Base-by-base conservation (phyloP, 2,888 invertebrate genomes). In the Drosophila nr. perissopoda region DNA sequence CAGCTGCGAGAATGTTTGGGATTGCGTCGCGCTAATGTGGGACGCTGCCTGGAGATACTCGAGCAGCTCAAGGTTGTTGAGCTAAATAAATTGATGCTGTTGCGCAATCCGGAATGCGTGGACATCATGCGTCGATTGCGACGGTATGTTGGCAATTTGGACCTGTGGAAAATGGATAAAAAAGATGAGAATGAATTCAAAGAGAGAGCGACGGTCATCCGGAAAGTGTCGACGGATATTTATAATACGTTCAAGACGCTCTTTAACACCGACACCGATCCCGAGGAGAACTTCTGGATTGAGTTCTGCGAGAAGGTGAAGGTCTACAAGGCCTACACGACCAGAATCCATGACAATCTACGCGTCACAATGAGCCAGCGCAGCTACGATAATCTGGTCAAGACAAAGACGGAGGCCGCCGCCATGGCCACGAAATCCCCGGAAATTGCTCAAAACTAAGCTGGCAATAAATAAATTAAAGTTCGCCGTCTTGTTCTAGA, bases 31-130 rank as follows among this genome's bases (percentile, higher is more conserved):
- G 97, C 97, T 0, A 96, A 97, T 83, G 95, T 96, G 0, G 95
- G 96, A 40, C 93, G 95, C 66, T 97, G 97, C 75, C 92, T 97
- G 40, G 95, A 95, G 60, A 93, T 95, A 2, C 93, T 98, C 78
- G 95, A 96, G 51, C 95, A 96, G 70, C 92, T 94, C 8, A 92
- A 94, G 66, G 91, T 92, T 3, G 78, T 93, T 16, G 91, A 92
- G 54, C 56, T 93, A 10, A 96, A 95, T 73, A 95, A 96, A 1
- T 92, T 97, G 29, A 97, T 97, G 96, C 92, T 98, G 49, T 94
- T 97, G 65, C 97, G 97, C 82, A 96, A 97, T 93, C 96, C 97
- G 0, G 95, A 96, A 53, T 95, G 96, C 79, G 94, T 97, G 53
- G 96, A 97, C 87, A 97, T 97, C 1, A 94, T 97, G 60, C 96